phyloP scores from a whole-genome alignment of 2,113 vertebrate species.

The Alces alces region DNA sequence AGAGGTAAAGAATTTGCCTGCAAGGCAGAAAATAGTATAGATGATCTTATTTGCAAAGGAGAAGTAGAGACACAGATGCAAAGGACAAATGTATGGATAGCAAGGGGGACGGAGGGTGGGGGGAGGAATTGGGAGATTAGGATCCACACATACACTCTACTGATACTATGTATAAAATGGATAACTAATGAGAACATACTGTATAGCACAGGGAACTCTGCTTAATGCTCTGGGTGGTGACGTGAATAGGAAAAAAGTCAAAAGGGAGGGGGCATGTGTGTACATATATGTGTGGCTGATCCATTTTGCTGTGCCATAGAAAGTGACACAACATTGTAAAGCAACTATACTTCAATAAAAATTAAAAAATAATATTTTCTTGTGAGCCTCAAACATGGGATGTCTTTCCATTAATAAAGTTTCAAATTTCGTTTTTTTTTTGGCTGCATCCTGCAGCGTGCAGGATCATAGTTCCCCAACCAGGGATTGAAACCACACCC shows the following conservation, averaged over 20 bases:
- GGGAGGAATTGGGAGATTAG: not conserved
- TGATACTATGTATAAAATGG: not conserved
- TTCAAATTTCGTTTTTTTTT: not conserved
- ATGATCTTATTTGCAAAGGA: not conserved
- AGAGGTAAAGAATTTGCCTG: not conserved
- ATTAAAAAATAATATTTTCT: not conserved
- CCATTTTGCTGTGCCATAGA: not conserved
- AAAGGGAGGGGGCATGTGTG: not conserved
- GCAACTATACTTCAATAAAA: not conserved
- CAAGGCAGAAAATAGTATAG: not conserved
- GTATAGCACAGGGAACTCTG: not conserved
- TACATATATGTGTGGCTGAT: not conserved
- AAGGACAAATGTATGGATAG: not conserved
- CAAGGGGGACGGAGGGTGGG: not conserved
- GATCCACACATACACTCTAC: not conserved
- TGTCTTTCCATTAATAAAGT: not conserved
- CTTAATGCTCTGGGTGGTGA: not conserved
- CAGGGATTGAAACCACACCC: not conserved
- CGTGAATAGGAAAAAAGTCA: not conserved
- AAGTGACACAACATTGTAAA: not conserved
- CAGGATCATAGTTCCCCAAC: not conserved
- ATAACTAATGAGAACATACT: not conserved
- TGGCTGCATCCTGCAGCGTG: not conserved
- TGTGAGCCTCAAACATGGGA: not conserved
- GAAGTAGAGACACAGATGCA: not conserved